Conservation (phyloP, 2,797 vertebrate genomes). For the Schizopygopsis malacanthus region DNA sequence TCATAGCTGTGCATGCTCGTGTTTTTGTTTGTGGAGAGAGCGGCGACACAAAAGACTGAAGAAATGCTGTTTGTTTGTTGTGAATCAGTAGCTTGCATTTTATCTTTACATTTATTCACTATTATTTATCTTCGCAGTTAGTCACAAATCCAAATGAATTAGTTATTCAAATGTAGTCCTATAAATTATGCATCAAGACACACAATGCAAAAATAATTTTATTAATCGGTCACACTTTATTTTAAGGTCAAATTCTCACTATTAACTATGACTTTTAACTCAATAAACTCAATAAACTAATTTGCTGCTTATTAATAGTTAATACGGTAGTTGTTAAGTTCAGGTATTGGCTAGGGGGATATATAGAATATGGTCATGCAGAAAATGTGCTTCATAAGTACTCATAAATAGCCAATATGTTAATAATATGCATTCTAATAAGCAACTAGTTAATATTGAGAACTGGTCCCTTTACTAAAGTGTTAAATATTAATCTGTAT, state of each 20-base stretch:
- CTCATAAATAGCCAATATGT: too few relatives aligned
- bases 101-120: neutral
- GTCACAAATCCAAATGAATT: neutral
- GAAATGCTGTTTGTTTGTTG: neutral
- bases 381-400: neutral
- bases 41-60: neutral
- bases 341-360: too few relatives aligned
- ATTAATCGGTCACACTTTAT: neutral
- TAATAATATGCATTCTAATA: too few relatives aligned
- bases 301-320: neutral
- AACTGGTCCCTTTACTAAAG: too few relatives aligned
- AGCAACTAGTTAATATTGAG: too few relatives aligned
- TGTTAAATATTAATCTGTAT: neutral
- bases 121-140: neutral
- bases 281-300: neutral
- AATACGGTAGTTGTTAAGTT: neutral
- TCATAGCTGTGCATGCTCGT: slow-evolving; percentile 34
- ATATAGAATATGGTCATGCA: neutral
- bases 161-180: neutral
- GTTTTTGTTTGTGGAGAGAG: neutral
- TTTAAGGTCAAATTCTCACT: neutral
- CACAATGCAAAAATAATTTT: neutral
- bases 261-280: neutral
- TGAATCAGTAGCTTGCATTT: neutral
- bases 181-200: neutral